These are phyloP conservation scores for Tupaia tana DNA, from an alignment of 2,113 vertebrate species.

Conservation along the genomic window DNA sequence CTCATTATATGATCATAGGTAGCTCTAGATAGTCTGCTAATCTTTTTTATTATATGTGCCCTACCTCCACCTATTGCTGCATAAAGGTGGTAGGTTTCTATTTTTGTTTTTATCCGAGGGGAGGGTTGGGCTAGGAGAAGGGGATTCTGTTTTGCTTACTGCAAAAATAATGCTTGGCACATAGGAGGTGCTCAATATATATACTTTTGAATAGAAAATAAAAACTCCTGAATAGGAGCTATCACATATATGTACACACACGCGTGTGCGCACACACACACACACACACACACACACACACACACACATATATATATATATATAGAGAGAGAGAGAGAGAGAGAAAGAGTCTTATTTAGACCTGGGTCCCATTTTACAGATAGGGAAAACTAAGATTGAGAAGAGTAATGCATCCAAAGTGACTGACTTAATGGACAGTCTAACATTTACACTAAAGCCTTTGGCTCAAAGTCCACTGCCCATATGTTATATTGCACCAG, in stretches of 20 bases:
- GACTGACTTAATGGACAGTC: neutral
- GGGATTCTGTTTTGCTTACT: neutral
- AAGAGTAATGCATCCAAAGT: neutral
- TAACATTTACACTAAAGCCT: neutral
- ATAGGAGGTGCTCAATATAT: neutral
- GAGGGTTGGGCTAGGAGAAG: rapidly evolving
- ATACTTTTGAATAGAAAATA: neutral
- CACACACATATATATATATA: too few relatives aligned
- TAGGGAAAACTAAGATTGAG: neutral
- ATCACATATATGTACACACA: neutral
- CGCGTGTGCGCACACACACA: too few relatives aligned
- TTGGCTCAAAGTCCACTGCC: neutral
- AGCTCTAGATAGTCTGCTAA: neutral
- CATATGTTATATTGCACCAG: neutral
- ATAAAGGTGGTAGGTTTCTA: neutral
- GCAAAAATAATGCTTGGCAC: neutral
- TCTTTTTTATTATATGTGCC: neutral
- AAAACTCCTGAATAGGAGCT: neutral
- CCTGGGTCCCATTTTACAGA: neutral
- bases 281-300: too few relatives aligned
- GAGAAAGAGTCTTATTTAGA: neutral
- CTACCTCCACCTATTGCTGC: neutral
- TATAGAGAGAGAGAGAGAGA: too few relatives aligned
- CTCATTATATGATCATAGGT: neutral
- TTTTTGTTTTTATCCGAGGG: neutral